phyloP scores from a whole-genome alignment of 1,140 invertebrate genomes.

The Muscidifurax raptorellus region DNA sequence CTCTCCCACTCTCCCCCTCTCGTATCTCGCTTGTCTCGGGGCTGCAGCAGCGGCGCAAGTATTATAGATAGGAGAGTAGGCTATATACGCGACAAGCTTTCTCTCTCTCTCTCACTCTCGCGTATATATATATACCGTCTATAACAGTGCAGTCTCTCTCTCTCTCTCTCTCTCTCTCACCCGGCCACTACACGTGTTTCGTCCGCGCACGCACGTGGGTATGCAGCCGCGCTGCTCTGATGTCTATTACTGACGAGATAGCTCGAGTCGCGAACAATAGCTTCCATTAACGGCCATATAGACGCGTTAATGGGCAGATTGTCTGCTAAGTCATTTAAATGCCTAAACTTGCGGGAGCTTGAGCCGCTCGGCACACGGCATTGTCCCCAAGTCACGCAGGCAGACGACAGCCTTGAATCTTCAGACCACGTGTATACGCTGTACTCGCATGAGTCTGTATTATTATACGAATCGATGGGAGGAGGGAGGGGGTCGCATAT shows the following conservation, averaged over 20 bases:
- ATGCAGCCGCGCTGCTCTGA: constrained; percentile 38
- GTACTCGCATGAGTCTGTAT: neutral
- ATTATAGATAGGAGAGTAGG: neutral
- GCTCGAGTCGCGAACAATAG: constrained; percentile 68
- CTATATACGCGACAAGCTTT: neutral
- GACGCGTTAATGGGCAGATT: constrained; percentile 71
- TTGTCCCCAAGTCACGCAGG: neutral
- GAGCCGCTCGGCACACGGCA: constrained; percentile 38
- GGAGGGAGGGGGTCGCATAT: too few species aligned
- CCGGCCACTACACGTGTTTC: constrained; percentile 32
- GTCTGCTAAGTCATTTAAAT: constrained; percentile 71
- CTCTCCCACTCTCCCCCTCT: neutral
- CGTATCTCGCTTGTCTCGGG: neutral
- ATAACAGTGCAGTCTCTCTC: neutral
- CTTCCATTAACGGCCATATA: constrained; percentile 68
- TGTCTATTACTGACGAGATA: constrained; percentile 70
- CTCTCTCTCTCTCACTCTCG: neutral
- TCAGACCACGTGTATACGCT: constrained; percentile 3
- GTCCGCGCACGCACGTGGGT: constrained; percentile 52
- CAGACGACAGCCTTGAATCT: neutral
- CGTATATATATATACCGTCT: neutral
- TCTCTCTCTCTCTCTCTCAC: neutral
- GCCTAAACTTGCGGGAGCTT: constrained; percentile 61
- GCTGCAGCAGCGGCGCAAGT: neutral
- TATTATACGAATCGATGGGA: too few species aligned